Percentiles rank a stretch among this genome's conserved stretches.
Conservation (phyloP, 2,113 vertebrate species). For the Plecturocebus donacophilus region DNA sequence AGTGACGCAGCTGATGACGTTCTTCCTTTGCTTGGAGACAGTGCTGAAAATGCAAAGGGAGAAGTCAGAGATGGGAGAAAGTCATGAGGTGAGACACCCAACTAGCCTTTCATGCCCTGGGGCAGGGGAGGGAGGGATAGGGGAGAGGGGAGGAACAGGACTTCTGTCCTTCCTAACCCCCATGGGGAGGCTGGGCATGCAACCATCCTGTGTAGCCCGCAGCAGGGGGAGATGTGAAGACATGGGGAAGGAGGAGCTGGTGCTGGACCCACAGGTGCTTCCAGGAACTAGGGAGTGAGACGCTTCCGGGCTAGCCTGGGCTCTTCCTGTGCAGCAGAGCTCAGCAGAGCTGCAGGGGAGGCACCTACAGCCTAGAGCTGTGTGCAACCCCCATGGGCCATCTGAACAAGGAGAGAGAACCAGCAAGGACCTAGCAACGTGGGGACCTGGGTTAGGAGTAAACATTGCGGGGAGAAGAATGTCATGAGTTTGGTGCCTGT, state of each 20-base stretch:
- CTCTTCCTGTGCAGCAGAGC: background rate
- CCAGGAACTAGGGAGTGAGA: background rate
- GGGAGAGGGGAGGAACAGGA: background rate
- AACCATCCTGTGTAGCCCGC: background rate
- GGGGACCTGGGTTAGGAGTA: background rate
- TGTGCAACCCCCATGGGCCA: background rate
- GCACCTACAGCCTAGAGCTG: background rate
- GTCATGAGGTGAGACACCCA: background rate
- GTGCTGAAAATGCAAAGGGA: constrained; percentile 85
- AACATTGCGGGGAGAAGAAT: background rate
- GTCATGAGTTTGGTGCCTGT: background rate
- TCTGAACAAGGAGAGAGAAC: background rate
- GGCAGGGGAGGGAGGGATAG: background rate
- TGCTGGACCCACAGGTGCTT: background rate
- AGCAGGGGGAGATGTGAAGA: background rate
- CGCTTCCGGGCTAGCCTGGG: accelerated
- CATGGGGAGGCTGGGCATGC: background rate
- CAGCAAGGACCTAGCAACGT: background rate
- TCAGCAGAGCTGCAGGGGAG: background rate
- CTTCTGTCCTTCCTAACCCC: too few relatives aligned
- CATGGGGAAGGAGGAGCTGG: background rate
- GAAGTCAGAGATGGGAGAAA: background rate
- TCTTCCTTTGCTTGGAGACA: constrained; percentile 97
- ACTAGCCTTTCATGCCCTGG: accelerated
- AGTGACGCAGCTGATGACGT: constrained; percentile 99